Conservation (phyloP, 2,888 invertebrate genomes). For the Deilephila porcellus region DNA sequence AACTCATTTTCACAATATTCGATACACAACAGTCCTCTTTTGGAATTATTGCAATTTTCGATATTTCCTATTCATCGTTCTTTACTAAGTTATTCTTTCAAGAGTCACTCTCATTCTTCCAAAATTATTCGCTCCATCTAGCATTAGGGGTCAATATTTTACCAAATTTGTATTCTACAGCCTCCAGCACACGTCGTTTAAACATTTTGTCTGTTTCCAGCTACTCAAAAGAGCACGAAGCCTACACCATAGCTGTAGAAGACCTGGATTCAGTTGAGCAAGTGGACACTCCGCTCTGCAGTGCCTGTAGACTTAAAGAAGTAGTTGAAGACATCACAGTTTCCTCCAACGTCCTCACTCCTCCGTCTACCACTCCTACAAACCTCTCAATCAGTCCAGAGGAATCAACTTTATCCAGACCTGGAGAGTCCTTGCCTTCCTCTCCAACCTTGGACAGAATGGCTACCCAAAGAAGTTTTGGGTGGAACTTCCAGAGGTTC, state of each 20-base stretch:
- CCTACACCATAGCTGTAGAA: slow-evolving; percentile 86
- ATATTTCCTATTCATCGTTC: too few relatives aligned
- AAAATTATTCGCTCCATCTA: too few relatives aligned
- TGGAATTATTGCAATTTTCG: too few relatives aligned
- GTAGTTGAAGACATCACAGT: slow-evolving; percentile 69
- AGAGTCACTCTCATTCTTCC: too few relatives aligned
- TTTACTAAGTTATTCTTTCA: too few relatives aligned
- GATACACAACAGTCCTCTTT: too few relatives aligned
- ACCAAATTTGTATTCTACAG: background rate
- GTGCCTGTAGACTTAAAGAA: slow-evolving; percentile 87
- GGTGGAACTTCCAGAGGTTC: slow-evolving; percentile 71
- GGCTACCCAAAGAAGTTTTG: slow-evolving; percentile 69
- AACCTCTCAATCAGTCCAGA: slow-evolving; percentile 60
- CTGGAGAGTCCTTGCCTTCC: slow-evolving; percentile 60
- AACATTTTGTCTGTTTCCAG: slow-evolving; percentile 52
- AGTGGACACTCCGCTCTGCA: slow-evolving; percentile 90
- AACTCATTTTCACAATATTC: too few relatives aligned
- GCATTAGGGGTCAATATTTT: too few relatives aligned
- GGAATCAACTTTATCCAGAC: slow-evolving; percentile 51
- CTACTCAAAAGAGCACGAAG: slow-evolving; percentile 83
- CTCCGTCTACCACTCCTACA: slow-evolving; percentile 59
- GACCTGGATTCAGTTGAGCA: slow-evolving; percentile 87
- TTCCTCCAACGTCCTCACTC: slow-evolving; percentile 57
- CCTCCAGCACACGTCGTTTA: background rate
- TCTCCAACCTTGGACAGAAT: slow-evolving; percentile 60